Evolutionary conservation across 2,797 vertebrate species (phyloP).

Genomic region (Fundulus diaphanus): DNA sequence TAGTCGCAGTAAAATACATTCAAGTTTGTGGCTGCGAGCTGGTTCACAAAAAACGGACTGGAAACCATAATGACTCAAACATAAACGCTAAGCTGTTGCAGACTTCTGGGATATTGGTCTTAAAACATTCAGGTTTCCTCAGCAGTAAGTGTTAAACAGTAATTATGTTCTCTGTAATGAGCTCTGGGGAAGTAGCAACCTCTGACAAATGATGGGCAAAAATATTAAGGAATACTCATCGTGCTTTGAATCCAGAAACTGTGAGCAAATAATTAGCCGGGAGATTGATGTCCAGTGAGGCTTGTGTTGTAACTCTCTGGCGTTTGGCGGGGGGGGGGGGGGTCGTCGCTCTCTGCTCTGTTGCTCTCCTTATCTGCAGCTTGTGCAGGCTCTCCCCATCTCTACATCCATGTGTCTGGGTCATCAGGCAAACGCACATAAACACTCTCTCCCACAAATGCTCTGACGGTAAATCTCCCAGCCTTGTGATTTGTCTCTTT

Average conservation of each 20-base stretch:
- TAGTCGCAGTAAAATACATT: neutral
- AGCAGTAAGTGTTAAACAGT: neutral
- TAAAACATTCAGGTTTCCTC: constrained; percentile 11
- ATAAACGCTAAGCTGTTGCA: constrained; percentile 3
- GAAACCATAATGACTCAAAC: neutral
- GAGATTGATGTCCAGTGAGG: constrained; percentile 36
- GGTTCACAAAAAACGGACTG: neutral
- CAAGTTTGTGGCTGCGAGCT: neutral
- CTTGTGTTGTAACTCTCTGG: constrained; percentile 23
- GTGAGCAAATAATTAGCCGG: constrained; percentile 48
- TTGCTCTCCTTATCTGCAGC: constrained; percentile 55
- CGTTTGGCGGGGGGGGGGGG: neutral
- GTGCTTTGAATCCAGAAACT: constrained; percentile 21
- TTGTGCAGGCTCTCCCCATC: constrained; percentile 19
- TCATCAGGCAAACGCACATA: constrained; percentile 34
- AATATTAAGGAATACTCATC: constrained; percentile 26
- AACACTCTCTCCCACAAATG: constrained; percentile 35
- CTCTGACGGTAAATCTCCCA: constrained; percentile 28
- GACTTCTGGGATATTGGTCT: neutral
- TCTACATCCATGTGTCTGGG: constrained; percentile 41
- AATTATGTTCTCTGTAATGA: constrained; percentile 16
- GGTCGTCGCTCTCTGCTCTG: constrained; percentile 54
- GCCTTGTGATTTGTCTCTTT: constrained; percentile 4
- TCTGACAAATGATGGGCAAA: constrained; percentile 16
- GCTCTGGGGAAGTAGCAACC: constrained; percentile 1